Conservation (phyloP, 2,888 invertebrate species). For the Agonopterix arenella region DNA sequence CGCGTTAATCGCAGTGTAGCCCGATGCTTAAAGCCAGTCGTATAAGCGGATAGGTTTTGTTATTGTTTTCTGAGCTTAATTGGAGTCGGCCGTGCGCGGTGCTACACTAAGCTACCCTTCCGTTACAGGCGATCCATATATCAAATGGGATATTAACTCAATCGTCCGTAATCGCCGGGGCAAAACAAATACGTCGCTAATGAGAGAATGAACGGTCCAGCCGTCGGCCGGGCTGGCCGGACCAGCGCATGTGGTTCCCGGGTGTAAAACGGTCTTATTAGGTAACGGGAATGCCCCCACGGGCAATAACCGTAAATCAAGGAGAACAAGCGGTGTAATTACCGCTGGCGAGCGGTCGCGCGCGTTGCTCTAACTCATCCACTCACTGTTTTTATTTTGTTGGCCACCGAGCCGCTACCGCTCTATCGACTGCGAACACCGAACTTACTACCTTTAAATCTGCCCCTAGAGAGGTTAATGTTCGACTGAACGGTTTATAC, state of each 20-base stretch:
- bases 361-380: slow-evolving; percentile 73
- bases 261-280: slow-evolving; percentile 76
- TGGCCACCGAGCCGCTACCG: slow-evolving; percentile 59
- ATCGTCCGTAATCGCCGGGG: slow-evolving; percentile 61
- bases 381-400: slow-evolving; percentile 72
- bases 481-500: slow-evolving; percentile 59
- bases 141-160: slow-evolving; percentile 66
- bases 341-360: slow-evolving; percentile 72
- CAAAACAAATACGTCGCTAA: slow-evolving; percentile 69
- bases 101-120: slow-evolving; percentile 42
- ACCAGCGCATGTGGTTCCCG: slow-evolving; percentile 67
- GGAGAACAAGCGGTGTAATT: slow-evolving; percentile 78
- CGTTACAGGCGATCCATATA: slow-evolving; percentile 52
- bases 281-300: slow-evolving; percentile 74
- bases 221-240: slow-evolving; percentile 29
- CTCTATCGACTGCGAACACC: slow-evolving; percentile 68
- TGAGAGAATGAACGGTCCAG: slow-evolving; percentile 66
- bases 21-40: slow-evolving; percentile 11
- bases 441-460: slow-evolving; percentile 72
- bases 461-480: slow-evolving; percentile 65
- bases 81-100: slow-evolving; percentile 31
- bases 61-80: slow-evolving; percentile 28
- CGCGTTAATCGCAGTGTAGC: slow-evolving; percentile 1
- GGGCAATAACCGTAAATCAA: slow-evolving; percentile 78
- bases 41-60: slow-evolving; percentile 15